Conservation (phyloP, 2,888 invertebrate species). For the Nebria salina region DNA sequence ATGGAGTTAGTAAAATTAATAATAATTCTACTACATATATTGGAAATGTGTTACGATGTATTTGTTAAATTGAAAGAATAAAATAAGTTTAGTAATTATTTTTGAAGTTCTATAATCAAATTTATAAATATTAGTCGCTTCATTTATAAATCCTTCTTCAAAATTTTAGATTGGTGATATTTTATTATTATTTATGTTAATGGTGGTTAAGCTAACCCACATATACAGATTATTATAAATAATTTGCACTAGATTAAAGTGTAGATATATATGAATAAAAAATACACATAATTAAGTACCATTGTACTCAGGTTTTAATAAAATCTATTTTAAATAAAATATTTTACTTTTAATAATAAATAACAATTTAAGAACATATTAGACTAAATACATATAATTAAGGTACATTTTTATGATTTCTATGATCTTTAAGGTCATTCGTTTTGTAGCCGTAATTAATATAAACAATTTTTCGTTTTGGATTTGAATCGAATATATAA, state of each 20-base stretch:
- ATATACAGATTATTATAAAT: neutral
- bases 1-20: no score
- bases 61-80: no score
- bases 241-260: neutral
- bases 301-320: conserved; percentile 17
- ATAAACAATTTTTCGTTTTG: conserved; percentile 67
- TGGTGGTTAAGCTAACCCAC: neutral
- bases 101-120: neutral
- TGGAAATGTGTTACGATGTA: no score
- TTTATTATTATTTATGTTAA: neutral
- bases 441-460: conserved; percentile 67
- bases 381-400: neutral
- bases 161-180: neutral
- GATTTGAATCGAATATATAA: conserved; percentile 67
- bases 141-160: no score
- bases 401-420: neutral
- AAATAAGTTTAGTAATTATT: no score
- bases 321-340: conserved; percentile 2
- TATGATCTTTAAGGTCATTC: neutral
- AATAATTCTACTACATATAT: no score
- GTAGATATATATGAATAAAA: neutral
- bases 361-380: neutral
- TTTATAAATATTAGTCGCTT: neutral
- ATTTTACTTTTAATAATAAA: neutral
- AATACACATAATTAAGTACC: conserved; percentile 3